A percentile compares a stretch with the other conserved stretches of the same genome.
Conservation (phyloP, 92 coral and sea anemone species). For the Diadumene lineata region DNA sequence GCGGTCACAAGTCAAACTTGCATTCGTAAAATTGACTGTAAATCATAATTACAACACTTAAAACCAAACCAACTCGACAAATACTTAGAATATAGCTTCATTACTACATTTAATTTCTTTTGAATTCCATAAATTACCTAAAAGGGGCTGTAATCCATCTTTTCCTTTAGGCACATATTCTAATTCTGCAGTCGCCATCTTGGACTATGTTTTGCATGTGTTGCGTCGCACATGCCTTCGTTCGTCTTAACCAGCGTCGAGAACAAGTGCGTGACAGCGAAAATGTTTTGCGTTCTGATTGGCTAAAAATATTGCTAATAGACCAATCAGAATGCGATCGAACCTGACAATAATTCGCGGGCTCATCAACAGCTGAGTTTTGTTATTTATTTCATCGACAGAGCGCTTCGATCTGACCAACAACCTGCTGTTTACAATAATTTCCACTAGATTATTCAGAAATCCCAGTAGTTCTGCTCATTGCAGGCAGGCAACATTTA, state of each 20-base stretch:
- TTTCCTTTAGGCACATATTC: slow-evolving; percentile 46
- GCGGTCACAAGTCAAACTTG: slow-evolving; percentile 36
- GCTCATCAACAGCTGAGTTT: slow-evolving; percentile 1
- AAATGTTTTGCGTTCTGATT: slow-evolving; percentile 32
- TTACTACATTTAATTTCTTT: neutral
- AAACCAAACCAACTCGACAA: neutral
- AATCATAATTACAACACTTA: neutral
- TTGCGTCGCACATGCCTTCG: no score
- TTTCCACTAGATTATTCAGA: slow-evolving; percentile 17
- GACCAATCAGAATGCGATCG: slow-evolving; percentile 55
- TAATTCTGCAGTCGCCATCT: slow-evolving; percentile 75
- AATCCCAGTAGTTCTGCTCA: neutral
- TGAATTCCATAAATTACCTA: slow-evolving; percentile 30
- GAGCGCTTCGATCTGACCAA: slow-evolving; percentile 23
- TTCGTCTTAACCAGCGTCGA: no score
- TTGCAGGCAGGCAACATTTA: neutral
- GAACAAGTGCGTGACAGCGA: slow-evolving; percentile 7
- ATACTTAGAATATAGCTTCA: neutral
- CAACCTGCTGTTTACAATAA: slow-evolving; percentile 30
- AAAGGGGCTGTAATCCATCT: slow-evolving; percentile 43
- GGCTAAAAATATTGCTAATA: slow-evolving; percentile 11
- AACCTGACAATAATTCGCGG: slow-evolving; percentile 5
- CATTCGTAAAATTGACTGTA: slow-evolving; percentile 82
- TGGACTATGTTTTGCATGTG: slow-evolving; percentile 22
- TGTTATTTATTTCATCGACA: neutral